A percentile compares a stretch with the other conserved stretches of the same genome.
phyloP scores from a whole-genome alignment of 2,113 vertebrate species.

The Haemorhous mexicanus region DNA sequence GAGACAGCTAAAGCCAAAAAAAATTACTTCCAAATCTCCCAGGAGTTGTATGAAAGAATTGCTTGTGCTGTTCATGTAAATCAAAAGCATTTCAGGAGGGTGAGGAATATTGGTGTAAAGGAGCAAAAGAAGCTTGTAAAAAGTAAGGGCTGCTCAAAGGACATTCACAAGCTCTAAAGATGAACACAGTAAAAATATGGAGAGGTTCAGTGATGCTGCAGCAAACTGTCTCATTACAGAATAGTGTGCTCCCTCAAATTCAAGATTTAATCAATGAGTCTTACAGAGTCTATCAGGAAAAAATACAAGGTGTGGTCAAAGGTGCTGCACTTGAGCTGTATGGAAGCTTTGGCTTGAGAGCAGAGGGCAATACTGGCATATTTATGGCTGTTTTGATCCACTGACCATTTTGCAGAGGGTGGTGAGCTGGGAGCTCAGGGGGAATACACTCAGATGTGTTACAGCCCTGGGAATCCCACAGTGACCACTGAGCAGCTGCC shows the following conservation, averaged over 20 bases:
- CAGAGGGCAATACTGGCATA: not conserved
- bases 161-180: not conserved
- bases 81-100: not conserved
- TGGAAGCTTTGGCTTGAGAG: not conserved
- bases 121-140: not conserved
- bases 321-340: not conserved
- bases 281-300: not conserved
- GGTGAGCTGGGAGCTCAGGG: not conserved
- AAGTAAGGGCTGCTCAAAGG: not conserved
- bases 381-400: not conserved
- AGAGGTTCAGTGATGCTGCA: not conserved
- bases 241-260: not conserved
- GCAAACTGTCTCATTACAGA: not conserved
- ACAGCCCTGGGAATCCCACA: not conserved
- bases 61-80: not conserved
- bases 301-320: not conserved
- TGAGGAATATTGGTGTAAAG: not conserved
- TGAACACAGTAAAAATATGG: not conserved
- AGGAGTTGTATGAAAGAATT: not conserved
- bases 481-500: not conserved
- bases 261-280: not conserved
- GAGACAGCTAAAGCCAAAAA: not conserved
- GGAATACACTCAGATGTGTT: fast-evolving
- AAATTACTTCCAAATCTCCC: not conserved
- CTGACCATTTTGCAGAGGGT: not conserved